Base-by-base conservation (phyloP, 2,113 vertebrate genomes). In the Chionodraco myersi region DNA sequence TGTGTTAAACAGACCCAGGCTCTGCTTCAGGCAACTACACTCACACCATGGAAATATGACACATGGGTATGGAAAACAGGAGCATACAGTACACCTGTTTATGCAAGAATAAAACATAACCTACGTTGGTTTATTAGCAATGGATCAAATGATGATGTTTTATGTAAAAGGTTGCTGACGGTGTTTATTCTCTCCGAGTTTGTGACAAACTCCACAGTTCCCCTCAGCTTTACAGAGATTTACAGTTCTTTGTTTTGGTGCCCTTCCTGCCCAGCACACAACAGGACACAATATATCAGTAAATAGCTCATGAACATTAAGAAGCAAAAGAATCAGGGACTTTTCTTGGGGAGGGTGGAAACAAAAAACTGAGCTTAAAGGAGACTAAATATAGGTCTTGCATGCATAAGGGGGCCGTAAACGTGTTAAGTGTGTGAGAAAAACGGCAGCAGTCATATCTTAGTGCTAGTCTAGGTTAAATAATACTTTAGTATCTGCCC, bases 1-100 rank as follows among this genome's bases (percentile, higher is more conserved):
- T 90, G 86, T 92, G 90, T 75, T 88, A 82, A 91, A 89, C 84
- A 92, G 87, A 90, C 79, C 73, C 79, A 72, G 72, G 44, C 82
- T 65, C 63, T 15, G 77, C 82, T 79, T 57, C 61, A 82, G 70
- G 86, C 77, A 71, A 76, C 58, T 62, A 57, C 78, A 76, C 76
- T 83, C 73, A 49, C 75, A 75, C 67, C 61, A 59, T 48, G 60
- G 72, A 89, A 81, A 62, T 65, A 71, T 79, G 75, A 73, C 61
- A 52, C 16, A 57, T 15, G 54, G 52, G 21, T 45, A 60, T 34
- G 67, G 53, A 41, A 72, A 8, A 71, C 41, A 30, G 6, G 18
- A 69, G 48, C 49, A 21, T 21, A 21, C 21, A 21, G 21, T 57
- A 34, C 14, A 62, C 36, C 36, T 6, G 36, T 41, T 62, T 71